Evolutionary conservation across 2,797 vertebrate genomes (phyloP).

Genomic region (Denticeps clupeoides): DNA sequence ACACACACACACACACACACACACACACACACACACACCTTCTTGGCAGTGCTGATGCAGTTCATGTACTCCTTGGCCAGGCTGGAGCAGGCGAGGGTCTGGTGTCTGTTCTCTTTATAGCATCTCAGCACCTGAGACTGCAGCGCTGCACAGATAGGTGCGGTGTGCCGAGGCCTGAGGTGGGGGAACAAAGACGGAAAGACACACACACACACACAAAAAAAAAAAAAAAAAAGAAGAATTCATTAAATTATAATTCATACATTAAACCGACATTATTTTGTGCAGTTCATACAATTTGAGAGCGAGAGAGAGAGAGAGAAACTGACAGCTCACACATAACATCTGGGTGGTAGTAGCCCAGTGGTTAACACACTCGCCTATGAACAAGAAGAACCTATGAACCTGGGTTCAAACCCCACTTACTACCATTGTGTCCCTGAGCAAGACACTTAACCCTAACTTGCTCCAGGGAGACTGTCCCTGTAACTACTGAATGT

Average conservation of each 20-base stretch:
- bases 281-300: no score
- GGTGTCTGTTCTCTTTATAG: constrained; percentile 68
- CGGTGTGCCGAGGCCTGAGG: constrained; percentile 49
- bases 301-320: background rate
- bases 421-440: no score
- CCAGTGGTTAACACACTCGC: no score
- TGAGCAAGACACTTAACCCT: no score
- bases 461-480: no score
- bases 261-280: no score
- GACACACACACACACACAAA: background rate
- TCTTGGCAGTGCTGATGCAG: constrained; percentile 78
- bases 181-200: constrained; percentile 1
- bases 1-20: background rate
- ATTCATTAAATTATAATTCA: no score
- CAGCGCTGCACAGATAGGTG: constrained; percentile 67
- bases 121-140: constrained; percentile 80
- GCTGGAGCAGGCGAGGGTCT: constrained; percentile 78
- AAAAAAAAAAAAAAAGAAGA: constrained; percentile 4
- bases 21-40: constrained; percentile 43
- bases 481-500: no score
- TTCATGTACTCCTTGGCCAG: constrained; percentile 78
- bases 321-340: no score
- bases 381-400: no score
- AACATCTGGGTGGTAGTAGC: no score
- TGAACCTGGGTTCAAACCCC: no score